phyloP scores from a whole-genome alignment of 1,140 invertebrate species.

The Drosophila grimshawi region DNA sequence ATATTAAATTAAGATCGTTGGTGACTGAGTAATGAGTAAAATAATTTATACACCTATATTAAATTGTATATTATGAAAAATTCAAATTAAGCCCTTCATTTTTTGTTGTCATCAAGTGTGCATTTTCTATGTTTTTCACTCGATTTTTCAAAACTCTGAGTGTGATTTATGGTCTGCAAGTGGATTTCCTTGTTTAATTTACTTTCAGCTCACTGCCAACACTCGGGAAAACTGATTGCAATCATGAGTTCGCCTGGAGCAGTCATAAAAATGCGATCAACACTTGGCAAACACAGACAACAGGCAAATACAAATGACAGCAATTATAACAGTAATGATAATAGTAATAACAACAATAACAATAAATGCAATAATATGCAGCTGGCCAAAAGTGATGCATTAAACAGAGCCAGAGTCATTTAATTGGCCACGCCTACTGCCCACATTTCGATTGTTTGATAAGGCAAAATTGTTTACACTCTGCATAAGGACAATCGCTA shows the following conservation, averaged over 20 bases:
- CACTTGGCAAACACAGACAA: conserved; percentile 65
- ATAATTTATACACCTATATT: no score
- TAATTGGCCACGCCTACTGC: conserved; percentile 45
- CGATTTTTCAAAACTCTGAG: no score
- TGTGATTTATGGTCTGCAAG: no score
- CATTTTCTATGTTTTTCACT: no score
- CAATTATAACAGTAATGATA: conserved; percentile 45
- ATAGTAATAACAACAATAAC: conserved; percentile 2
- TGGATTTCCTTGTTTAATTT: no score
- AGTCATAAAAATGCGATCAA: conserved; percentile 41
- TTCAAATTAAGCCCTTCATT: no score
- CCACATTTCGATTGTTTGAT: conserved; percentile 59
- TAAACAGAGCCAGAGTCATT: conserved; percentile 50
- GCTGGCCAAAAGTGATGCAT: conserved; percentile 60
- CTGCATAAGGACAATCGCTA: conserved; percentile 51
- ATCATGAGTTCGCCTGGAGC: conserved; percentile 33
- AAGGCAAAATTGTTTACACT: conserved; percentile 65
- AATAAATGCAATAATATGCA: conserved; percentile 45
- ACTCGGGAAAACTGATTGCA: background rate
- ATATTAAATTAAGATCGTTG: no score
- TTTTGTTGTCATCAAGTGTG: no score
- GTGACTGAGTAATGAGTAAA: no score
- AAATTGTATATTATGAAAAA: no score
- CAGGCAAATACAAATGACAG: conserved; percentile 59
- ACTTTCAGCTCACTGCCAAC: background rate